Evolutionary conservation across 1,140 invertebrate species (phyloP).

Genomic region (Sitophilus oryzae): DNA sequence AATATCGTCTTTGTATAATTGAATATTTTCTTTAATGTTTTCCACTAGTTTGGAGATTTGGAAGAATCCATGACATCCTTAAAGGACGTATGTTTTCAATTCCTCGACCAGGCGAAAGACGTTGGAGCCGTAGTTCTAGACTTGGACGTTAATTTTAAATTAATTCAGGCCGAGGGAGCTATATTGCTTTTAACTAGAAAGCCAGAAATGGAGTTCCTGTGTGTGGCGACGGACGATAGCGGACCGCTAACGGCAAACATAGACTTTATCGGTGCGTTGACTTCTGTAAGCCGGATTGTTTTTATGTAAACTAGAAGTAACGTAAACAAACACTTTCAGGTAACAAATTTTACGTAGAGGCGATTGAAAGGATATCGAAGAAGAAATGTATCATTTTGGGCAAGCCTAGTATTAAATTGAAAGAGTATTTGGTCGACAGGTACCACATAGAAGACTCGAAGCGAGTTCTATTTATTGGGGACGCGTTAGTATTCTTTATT

Average conservation of each 20-base stretch:
- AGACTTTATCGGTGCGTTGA: slow-evolving; percentile 16
- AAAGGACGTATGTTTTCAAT: slow-evolving; percentile 10
- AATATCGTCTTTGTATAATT: too few species aligned
- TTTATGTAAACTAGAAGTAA: too few species aligned
- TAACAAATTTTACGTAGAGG: slow-evolving; percentile 17
- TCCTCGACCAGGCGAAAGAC: slow-evolving; percentile 11
- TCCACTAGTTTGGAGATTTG: slow-evolving; percentile 5
- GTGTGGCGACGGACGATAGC: slow-evolving; percentile 16
- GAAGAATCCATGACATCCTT: slow-evolving; percentile 12
- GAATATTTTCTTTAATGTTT: background rate
- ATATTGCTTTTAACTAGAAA: slow-evolving; percentile 13
- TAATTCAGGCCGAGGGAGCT: slow-evolving; percentile 17
- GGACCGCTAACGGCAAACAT: slow-evolving; percentile 16
- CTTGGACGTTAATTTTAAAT: slow-evolving; percentile 17
- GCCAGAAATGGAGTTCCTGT: slow-evolving; percentile 15
- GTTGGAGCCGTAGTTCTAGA: slow-evolving; percentile 18
- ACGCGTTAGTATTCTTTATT: slow-evolving; percentile 11
- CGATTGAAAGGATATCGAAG: slow-evolving; percentile 13
- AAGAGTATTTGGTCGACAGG: slow-evolving; percentile 13
- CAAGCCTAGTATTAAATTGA: slow-evolving; percentile 18
- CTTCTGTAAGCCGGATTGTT: background rate
- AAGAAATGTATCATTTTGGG: slow-evolving; percentile 10
- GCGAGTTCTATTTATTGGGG: slow-evolving; percentile 18
- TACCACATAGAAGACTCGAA: slow-evolving; percentile 14
- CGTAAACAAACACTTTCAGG: slow-evolving; percentile 13